Conservation (phyloP, 2,888 invertebrate genomes). For the Sympetrum striolatum region DNA sequence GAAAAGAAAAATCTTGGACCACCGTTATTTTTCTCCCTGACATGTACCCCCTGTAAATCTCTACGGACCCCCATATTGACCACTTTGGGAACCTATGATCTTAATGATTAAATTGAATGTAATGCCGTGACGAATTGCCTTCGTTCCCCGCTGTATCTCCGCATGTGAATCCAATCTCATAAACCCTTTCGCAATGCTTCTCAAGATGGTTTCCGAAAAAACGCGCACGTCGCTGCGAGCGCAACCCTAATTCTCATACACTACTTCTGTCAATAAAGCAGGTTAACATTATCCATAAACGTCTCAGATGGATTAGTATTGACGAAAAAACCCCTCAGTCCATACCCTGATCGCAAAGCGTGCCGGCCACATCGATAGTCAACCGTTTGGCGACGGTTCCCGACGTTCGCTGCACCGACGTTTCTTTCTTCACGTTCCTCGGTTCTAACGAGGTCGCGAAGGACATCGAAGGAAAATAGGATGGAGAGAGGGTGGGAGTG, state of each 20-base stretch:
- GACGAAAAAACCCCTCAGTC: not conserved
- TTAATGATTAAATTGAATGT: no score
- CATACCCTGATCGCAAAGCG: not conserved
- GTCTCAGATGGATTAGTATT: not conserved
- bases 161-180: not conserved
- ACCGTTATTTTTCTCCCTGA: no score
- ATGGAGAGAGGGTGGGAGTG: not conserved
- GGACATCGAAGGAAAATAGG: not conserved
- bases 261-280: no score
- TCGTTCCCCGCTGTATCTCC: no score
- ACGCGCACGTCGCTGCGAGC: not conserved
- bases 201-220: not conserved
- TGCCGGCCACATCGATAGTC: constrained; percentile 11
- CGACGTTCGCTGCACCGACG: not conserved
- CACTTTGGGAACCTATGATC: no score
- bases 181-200: not conserved
- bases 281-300: not conserved
- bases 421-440: not conserved
- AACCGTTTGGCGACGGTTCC: constrained; percentile 15
- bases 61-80: no score
- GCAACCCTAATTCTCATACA: not conserved
- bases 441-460: constrained; percentile 31
- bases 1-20: no score
- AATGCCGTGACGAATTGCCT: not conserved
- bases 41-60: no score